Percentiles rank a stretch among this genome's conserved stretches.
Evolutionary conservation across 2,888 invertebrate genomes (phyloP).

Genomic region (Aradus depressus): DNA sequence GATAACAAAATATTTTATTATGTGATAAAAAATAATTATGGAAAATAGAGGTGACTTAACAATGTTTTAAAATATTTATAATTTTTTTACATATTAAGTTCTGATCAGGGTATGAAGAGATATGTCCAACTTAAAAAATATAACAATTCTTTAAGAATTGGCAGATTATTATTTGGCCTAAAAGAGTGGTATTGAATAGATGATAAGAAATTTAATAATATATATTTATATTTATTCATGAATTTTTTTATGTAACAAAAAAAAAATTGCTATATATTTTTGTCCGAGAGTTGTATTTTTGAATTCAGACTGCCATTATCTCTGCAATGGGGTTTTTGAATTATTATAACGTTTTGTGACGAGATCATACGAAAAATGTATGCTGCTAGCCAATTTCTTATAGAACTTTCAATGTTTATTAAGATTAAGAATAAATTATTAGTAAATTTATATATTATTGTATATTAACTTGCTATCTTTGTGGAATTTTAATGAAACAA

Average conservation of each 20-base stretch:
- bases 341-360: background rate
- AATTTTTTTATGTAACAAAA: background rate
- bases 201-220: slow-evolving; percentile 10
- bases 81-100: slow-evolving; percentile 7
- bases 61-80: slow-evolving; percentile 5
- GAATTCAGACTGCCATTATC: slow-evolving; percentile 12
- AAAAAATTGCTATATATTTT: background rate
- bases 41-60: too few relatives aligned
- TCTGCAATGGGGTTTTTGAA: slow-evolving; percentile 19
- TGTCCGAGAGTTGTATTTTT: slow-evolving; percentile 6
- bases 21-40: background rate
- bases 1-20: background rate
- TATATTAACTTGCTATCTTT: too few relatives aligned
- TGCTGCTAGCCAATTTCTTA: too few relatives aligned
- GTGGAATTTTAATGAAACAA: too few relatives aligned
- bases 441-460: too few relatives aligned
- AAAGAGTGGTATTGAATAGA: slow-evolving; percentile 12
- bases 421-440: too few relatives aligned
- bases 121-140: background rate
- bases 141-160: too few relatives aligned
- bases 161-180: slow-evolving; percentile 19
- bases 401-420: too few relatives aligned
- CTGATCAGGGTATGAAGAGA: slow-evolving; percentile 3
- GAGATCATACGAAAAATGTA: background rate
- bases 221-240: slow-evolving; percentile 5